Evolutionary conservation across 1,140 invertebrate genomes (phyloP), one percentile per base, ranked within the genome.

Genomic region (Dendrolimus kikuchii): DNA sequence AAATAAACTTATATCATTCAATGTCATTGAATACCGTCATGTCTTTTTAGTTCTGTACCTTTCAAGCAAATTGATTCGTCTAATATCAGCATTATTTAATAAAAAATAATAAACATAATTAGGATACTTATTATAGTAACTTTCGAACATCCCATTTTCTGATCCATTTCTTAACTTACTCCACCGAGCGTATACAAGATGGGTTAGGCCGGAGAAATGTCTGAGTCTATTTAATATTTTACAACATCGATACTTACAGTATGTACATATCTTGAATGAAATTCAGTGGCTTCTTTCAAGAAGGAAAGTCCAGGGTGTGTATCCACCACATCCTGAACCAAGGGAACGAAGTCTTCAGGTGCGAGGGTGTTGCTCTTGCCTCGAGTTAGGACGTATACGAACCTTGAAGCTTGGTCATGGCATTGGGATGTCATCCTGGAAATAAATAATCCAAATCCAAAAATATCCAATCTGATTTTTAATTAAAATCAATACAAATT

Each of bases 221-320:
- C 23, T 23, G 3, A 45, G 5, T 45, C n/a, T 9, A 45, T n/a
- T 45, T 45, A 45, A n/a, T 9, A 6, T 7, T 42, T 0, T 9
- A 46, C 9, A 36, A 9, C 10, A 8, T 7, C 44, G 7, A 42
- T 53, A 89, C 91, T 90, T 86, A 97, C 97, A 73, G 97, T 99
- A 84, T 98, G 96, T 64, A 99, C 95, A 83, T 99, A 99, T 90
- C 97, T 93, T 52, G 97, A 98, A 91, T 99, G 98, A 88, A 99
- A 99, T 89, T 99, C 98, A 7, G 95, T 95, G 47, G 98, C 97
- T 87, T 99, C 96, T 82, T 98, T 96, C 8, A 99, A 90, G 89
- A 99, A 99, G 44, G 93, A 96, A 53, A 99, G 90, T 46, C 98
- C 98, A 4, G 98, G 98, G 91, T 99, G 98, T n/a, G 98, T 98